phyloP scores from a whole-genome alignment of 2,888 invertebrate genomes.

The Tribolium freemani region DNA sequence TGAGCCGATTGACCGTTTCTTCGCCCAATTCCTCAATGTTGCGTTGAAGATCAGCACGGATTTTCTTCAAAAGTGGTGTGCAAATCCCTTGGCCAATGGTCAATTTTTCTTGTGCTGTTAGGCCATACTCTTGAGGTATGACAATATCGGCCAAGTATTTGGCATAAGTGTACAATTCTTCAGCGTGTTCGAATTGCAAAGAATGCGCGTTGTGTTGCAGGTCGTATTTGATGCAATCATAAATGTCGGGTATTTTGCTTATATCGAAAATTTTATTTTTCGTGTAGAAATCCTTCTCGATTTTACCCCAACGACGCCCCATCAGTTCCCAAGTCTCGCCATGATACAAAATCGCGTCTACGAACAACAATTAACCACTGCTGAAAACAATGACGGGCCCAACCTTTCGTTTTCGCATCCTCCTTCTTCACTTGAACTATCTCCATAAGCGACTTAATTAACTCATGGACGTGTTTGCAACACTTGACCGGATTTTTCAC shows the following conservation, averaged over 20 bases:
- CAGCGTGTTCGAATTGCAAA: constrained; percentile 91
- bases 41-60: constrained; percentile 92
- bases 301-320: constrained; percentile 97
- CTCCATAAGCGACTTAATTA: constrained; percentile 89
- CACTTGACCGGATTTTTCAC: constrained; percentile 96
- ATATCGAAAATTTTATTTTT: constrained; percentile 96
- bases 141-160: constrained; percentile 99
- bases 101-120: constrained; percentile 94
- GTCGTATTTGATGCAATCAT: constrained; percentile 99
- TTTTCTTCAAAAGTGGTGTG: constrained; percentile 95
- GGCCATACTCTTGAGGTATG: constrained; percentile 99
- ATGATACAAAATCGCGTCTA: constrained; percentile 94
- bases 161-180: constrained; percentile 93
- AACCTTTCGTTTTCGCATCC: constrained; percentile 89
- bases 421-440: constrained; percentile 89
- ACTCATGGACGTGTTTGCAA: constrained; percentile 89
- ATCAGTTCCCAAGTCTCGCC: constrained; percentile 99
- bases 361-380: constrained; percentile 36
- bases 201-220: constrained; percentile 98
- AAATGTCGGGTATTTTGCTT: constrained; percentile 99
- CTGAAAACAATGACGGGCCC: too few species aligned
- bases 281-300: constrained; percentile 97
- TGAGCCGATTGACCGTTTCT: constrained; percentile 95
- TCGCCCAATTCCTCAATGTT: constrained; percentile 93
- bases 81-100: constrained; percentile 98